These are phyloP conservation scores for Centroberyx gerrardi DNA, from an alignment of 2,797 vertebrate species.

Conservation along the genomic window DNA sequence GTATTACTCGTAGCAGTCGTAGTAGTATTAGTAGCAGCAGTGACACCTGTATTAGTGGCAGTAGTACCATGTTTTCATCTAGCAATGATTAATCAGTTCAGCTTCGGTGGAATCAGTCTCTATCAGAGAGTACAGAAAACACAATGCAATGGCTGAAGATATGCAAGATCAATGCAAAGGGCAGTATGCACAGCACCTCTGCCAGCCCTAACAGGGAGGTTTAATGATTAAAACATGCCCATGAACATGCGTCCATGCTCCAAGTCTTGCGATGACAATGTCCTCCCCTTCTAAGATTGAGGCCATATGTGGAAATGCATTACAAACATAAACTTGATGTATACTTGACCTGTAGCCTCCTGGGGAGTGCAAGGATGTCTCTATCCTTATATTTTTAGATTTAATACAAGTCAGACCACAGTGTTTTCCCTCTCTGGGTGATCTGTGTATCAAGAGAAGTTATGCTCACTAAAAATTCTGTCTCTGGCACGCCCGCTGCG, in stretches of 20 bases:
- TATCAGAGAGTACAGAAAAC: neutral
- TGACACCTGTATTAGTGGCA: neutral
- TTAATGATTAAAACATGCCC: neutral
- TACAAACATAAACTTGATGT: slow-evolving; percentile 27
- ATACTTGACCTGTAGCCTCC: slow-evolving; percentile 1
- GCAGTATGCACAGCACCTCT: neutral
- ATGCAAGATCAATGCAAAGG: neutral
- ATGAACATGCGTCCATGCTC: neutral
- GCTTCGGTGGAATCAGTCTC: neutral
- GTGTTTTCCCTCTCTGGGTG: slow-evolving; percentile 38
- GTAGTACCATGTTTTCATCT: neutral
- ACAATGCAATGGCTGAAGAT: neutral
- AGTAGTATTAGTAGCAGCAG: too few relatives aligned
- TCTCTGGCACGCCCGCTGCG: slow-evolving; percentile 11
- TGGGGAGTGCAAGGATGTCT: slow-evolving; percentile 3
- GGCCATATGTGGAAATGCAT: slow-evolving; percentile 15
- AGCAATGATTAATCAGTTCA: neutral
- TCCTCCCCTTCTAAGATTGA: neutral
- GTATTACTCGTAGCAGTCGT: too few relatives aligned
- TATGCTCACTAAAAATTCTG: slow-evolving; percentile 24
- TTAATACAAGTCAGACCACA: slow-evolving; percentile 1
- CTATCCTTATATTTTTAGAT: slow-evolving; percentile 25
- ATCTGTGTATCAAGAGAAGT: slow-evolving; percentile 34
- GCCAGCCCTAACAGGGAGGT: too few relatives aligned
- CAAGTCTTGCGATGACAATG: neutral